Conservation (phyloP, 2,113 vertebrate genomes). For the Hippocampus zosterae region DNA sequence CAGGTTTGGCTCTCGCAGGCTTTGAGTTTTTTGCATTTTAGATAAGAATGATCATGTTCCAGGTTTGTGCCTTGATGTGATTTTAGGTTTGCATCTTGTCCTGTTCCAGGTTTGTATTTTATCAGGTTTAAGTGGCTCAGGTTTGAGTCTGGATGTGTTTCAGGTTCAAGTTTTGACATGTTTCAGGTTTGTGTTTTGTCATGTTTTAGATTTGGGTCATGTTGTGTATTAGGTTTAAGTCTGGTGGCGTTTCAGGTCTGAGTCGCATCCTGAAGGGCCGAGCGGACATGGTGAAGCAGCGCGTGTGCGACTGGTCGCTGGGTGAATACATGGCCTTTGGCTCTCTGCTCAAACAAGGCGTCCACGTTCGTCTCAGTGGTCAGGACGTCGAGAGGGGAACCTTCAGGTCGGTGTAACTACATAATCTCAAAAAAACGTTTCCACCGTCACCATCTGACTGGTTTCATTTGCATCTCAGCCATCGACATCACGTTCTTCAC, state of each 20-base stretch:
- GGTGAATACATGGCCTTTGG: constrained; percentile 97
- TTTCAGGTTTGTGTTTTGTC: no score
- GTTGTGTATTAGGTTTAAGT: no score
- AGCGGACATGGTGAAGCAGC: constrained; percentile 82
- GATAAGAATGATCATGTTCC: constrained; percentile 27
- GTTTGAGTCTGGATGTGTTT: neutral
- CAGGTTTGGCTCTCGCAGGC: neutral
- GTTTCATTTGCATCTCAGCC: constrained; percentile 64
- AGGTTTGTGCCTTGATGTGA: no score
- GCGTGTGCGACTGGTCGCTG: constrained; percentile 93
- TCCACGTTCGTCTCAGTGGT: constrained; percentile 88
- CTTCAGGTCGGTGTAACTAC: constrained; percentile 78
- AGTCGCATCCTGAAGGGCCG: constrained; percentile 90
- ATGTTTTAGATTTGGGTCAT: neutral
- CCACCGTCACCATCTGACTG: no score
- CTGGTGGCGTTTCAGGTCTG: constrained; percentile 72
- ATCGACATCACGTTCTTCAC: constrained; percentile 94
- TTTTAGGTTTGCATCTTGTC: no score
- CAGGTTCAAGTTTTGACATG: neutral
- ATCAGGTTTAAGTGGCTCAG: neutral
- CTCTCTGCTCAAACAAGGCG: constrained; percentile 91
- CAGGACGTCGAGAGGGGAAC: constrained; percentile 97
- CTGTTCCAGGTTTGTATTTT: no score
- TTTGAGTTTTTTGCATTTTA: constrained; percentile 30
- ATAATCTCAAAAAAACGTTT: no score